phyloP scores from a whole-genome alignment of 2,888 invertebrate genomes.

The Caenorhabditis sp. region DNA sequence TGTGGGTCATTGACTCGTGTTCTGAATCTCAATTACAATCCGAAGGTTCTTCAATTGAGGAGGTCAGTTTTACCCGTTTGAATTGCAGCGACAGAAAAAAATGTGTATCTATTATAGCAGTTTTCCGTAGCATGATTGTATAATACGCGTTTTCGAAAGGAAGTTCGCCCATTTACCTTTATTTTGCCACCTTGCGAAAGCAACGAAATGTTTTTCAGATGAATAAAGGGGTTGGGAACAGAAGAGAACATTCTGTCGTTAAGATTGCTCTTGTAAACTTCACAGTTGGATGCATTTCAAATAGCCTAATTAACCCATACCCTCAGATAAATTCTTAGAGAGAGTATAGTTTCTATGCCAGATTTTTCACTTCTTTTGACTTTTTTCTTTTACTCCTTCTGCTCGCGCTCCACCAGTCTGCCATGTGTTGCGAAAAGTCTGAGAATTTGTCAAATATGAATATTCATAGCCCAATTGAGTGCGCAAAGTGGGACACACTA shows the following conservation, averaged over 20 bases:
- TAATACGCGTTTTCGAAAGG: constrained; percentile 26
- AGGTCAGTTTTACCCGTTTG: constrained; percentile 29
- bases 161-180: constrained; percentile 47
- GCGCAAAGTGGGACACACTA: constrained; percentile 35
- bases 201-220: too few relatives aligned
- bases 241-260: too few relatives aligned
- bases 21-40: constrained; percentile 56
- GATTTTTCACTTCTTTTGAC: constrained; percentile 9
- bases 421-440: too few relatives aligned
- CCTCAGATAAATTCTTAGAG: not conserved
- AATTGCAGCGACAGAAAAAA: not conserved
- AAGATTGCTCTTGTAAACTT: too few relatives aligned
- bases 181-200: constrained; percentile 17
- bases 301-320: constrained; percentile 26
- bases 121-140: constrained; percentile 18
- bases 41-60: constrained; percentile 48
- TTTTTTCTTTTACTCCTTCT: constrained; percentile 20
- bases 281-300: constrained; percentile 49
- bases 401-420: constrained; percentile 1
- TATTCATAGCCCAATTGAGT: constrained; percentile 53
- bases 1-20: constrained; percentile 59
- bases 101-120: constrained; percentile 15
- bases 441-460: constrained; percentile 43
- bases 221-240: too few relatives aligned
- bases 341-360: too few relatives aligned